These are phyloP conservation scores for Clivina fossor DNA, from an alignment of 2,888 invertebrate species.

Conservation along the genomic window DNA sequence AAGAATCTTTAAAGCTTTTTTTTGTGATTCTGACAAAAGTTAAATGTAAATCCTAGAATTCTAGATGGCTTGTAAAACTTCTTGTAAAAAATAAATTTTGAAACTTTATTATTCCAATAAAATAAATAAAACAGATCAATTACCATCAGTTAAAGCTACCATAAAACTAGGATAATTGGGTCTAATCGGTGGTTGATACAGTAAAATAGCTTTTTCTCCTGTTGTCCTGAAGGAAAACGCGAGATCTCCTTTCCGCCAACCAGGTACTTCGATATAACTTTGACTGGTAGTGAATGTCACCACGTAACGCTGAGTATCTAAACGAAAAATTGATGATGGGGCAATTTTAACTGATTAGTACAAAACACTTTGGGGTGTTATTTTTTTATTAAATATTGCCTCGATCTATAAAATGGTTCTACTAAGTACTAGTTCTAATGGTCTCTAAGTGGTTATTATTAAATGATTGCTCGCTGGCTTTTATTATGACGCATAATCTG, in stretches of 20 bases:
- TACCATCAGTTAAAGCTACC: conserved; percentile 84
- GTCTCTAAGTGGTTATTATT: conserved; percentile 29
- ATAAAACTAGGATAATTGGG: conserved; percentile 89
- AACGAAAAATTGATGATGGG: conserved; percentile 36
- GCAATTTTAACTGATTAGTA: too few species aligned
- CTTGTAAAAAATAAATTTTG: conserved; percentile 8
- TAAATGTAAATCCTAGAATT: too few species aligned
- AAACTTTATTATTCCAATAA: conserved; percentile 9
- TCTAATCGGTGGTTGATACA: conserved; percentile 88
- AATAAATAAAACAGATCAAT: too few species aligned
- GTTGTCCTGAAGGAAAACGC: conserved; percentile 92
- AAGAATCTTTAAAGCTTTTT: too few species aligned
- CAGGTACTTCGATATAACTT: conserved; percentile 89
- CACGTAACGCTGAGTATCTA: conserved; percentile 89
- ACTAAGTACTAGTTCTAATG: conserved; percentile 10
- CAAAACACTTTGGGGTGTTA: conserved; percentile 10
- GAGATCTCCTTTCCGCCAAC: conserved; percentile 90
- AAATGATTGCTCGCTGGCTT: conserved; percentile 24
- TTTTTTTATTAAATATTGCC: conserved; percentile 23
- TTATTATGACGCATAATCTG: conserved; percentile 25
- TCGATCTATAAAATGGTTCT: too few species aligned
- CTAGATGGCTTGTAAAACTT: too few species aligned
- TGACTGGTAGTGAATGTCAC: conserved; percentile 92
- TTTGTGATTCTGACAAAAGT: too few species aligned
- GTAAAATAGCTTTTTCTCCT: conserved; percentile 82